A percentile compares a stretch with the other conserved stretches of the same genome.
Conservation (phyloP, 2,797 vertebrate species). For the Ptychobarbus kaznakovi region DNA sequence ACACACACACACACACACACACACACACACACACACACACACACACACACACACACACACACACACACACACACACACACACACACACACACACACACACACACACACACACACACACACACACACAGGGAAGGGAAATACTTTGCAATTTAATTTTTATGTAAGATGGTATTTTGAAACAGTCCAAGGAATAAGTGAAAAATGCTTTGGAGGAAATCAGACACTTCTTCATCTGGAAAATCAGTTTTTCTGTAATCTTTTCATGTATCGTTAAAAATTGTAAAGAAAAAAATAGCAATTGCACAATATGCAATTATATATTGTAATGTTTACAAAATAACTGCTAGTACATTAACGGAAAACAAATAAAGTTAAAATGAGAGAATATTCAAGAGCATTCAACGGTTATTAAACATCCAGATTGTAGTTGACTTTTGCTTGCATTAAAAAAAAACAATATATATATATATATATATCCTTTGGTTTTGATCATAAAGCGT, state of each 20-base stretch:
- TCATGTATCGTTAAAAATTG: no score
- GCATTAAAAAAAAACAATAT: no score
- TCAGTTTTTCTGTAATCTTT: neutral
- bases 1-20: neutral
- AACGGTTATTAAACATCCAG: neutral
- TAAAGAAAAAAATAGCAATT: neutral
- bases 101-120: neutral
- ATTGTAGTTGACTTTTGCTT: neutral
- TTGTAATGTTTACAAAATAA: no score
- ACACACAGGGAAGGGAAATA: conserved; percentile 1
- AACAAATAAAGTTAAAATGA: neutral
- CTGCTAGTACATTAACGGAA: no score
- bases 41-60: no score
- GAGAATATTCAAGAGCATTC: neutral
- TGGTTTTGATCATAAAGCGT: neutral
- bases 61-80: neutral
- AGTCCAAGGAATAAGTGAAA: neutral
- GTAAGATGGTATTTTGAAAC: conserved; percentile 4
- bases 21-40: neutral
- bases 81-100: neutral
- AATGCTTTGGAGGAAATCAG: neutral
- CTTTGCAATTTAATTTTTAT: neutral
- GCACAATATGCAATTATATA: neutral
- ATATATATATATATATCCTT: no score
- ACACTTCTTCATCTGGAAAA: neutral